phyloP scores from a whole-genome alignment of 2,113 vertebrate genomes.

The Terrapene triunguis region DNA sequence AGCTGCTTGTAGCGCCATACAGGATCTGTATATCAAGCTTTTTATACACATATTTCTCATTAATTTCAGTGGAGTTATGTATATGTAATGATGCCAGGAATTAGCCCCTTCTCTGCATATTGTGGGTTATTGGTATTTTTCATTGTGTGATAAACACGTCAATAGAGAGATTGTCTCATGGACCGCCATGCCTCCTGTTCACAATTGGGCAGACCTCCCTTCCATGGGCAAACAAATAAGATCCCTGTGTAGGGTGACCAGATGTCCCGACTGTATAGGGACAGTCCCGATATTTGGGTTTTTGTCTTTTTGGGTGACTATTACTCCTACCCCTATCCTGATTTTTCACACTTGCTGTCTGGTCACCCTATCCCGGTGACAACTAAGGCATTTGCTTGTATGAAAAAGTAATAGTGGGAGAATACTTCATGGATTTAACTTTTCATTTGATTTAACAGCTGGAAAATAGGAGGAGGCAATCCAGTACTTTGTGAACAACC shows the following conservation, averaged over 20 bases:
- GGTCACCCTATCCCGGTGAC: not conserved
- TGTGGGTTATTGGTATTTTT: not conserved
- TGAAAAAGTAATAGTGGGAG: not conserved
- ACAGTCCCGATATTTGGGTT: no score
- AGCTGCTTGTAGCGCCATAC: not conserved
- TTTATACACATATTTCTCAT: not conserved
- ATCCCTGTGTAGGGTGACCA: not conserved
- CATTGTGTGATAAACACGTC: rapidly evolving
- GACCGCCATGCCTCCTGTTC: not conserved
- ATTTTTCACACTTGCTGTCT: no score
- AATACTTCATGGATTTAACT: not conserved
- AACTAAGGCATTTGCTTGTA: not conserved
- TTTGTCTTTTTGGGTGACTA: no score
- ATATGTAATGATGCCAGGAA: not conserved
- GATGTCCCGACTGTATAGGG: no score
- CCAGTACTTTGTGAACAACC: rapidly evolving
- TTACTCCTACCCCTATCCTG: no score
- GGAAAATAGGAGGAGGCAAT: not conserved
- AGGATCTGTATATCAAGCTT: not conserved
- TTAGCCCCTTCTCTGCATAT: not conserved
- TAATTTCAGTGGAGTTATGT: rapidly evolving
- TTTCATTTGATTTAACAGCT: not conserved
- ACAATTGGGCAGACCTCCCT: not conserved
- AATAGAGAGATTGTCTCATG: not conserved
- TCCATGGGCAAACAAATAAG: not conserved